Conservation (phyloP, 2,113 vertebrate species). For the Pedionomus torquatus region DNA sequence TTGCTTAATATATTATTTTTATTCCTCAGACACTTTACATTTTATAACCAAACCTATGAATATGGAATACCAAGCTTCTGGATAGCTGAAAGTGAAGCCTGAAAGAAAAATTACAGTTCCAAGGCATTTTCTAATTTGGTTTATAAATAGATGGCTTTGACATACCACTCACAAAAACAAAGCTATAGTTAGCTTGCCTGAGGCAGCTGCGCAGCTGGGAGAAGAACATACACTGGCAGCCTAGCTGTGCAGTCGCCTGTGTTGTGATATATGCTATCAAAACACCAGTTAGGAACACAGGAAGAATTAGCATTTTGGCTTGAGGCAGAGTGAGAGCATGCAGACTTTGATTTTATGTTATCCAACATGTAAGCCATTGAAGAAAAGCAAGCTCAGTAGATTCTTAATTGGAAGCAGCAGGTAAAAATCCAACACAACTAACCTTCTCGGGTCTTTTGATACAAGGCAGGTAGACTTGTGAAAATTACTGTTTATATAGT, state of each 20-base stretch:
- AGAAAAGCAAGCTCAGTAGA: not conserved
- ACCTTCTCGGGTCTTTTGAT: not conserved
- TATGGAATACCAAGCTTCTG: not conserved
- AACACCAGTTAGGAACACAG: constrained; percentile 6
- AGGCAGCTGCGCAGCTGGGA: constrained; percentile 40
- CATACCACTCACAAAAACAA: constrained; percentile 38
- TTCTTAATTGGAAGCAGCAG: not conserved
- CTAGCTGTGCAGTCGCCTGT: not conserved
- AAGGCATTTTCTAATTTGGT: constrained; percentile 40
- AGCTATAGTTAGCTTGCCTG: constrained; percentile 44
- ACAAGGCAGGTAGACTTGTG: not conserved
- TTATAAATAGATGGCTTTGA: constrained; percentile 62
- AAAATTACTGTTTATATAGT: not conserved
- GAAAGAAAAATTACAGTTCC: constrained; percentile 36
- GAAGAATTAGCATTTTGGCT: constrained; percentile 30
- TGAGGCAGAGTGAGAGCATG: not conserved
- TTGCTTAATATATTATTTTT: not conserved
- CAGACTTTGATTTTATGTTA: not conserved
- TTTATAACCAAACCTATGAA: not conserved
- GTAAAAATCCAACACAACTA: not conserved
- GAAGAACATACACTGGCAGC: not conserved
- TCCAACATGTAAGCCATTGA: not conserved
- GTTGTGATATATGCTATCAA: constrained; percentile 21
- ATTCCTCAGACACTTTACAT: not conserved
- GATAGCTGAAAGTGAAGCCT: not conserved